Conservation (phyloP, 2,113 vertebrate species). For the Ornithorhynchus anatinus region DNA sequence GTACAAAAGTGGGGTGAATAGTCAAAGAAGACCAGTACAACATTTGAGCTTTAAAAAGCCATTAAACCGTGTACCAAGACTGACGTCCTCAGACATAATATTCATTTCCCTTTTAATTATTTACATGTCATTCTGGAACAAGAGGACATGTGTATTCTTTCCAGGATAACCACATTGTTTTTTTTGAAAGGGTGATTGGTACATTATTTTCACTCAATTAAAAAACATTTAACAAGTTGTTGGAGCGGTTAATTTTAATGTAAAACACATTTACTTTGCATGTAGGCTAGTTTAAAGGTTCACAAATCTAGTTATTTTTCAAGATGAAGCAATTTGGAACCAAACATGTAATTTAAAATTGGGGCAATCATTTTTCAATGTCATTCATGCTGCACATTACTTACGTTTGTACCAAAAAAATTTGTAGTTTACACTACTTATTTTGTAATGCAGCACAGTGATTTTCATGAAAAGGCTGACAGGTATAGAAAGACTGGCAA, state of each 20-base stretch:
- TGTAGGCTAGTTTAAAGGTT: conserved; percentile 10
- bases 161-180: conserved; percentile 25
- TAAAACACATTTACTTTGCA: neutral
- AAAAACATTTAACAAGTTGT: conserved; percentile 34
- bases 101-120: conserved; percentile 44
- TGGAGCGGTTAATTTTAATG: conserved; percentile 33
- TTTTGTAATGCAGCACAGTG: too few species aligned
- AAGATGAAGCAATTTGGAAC: neutral
- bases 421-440: too few species aligned
- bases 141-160: conserved; percentile 46
- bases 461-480: too few species aligned
- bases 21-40: too few species aligned
- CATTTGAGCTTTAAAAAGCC: too few species aligned
- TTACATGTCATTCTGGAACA: conserved; percentile 21
- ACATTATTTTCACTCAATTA: conserved; percentile 45
- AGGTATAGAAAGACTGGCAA: too few species aligned
- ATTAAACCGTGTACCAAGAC: neutral
- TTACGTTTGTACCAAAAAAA: too few species aligned
- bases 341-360: neutral
- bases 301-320: conserved; percentile 1
- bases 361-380: too few species aligned
- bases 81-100: conserved; percentile 16
- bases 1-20: too few species aligned
- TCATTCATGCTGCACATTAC: too few species aligned
- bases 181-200: conserved; percentile 37